These are phyloP conservation scores for Gadus macrocephalus DNA, from an alignment of 2,113 vertebrate genomes.

Conservation along the genomic window DNA sequence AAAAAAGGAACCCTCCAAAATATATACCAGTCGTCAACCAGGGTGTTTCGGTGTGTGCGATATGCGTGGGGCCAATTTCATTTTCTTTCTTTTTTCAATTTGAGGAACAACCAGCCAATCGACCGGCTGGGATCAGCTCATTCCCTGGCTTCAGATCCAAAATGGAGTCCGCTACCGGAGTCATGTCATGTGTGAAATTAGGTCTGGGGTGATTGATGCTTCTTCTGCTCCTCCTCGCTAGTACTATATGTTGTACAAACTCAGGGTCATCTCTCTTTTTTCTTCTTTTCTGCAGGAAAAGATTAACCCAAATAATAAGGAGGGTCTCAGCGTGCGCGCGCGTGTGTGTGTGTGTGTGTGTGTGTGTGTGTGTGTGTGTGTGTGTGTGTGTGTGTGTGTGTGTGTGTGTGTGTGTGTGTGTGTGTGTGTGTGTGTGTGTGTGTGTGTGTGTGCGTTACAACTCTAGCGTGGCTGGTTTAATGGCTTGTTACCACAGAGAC, in stretches of 20 bases:
- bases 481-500: slow-evolving; percentile 11
- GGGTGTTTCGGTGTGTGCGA: no score
- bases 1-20: no score
- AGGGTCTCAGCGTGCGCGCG: not conserved
- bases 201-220: slow-evolving; percentile 35
- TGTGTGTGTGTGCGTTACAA: not conserved
- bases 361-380: not conserved
- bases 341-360: no score
- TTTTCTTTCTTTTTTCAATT: slow-evolving; percentile 1
- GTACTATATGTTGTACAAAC: not conserved
- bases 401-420: no score
- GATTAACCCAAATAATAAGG: slow-evolving; percentile 10
- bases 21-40: no score
- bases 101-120: slow-evolving; percentile 1
- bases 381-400: no score
- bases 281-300: slow-evolving; percentile 31
- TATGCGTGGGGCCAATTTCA: not conserved
- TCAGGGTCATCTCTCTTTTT: not conserved
- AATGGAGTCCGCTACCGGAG: not conserved
- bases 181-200: slow-evolving; percentile 48
- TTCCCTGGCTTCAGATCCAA: slow-evolving; percentile 6
- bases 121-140: rapidly evolving
- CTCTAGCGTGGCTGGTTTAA: not conserved
- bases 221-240: slow-evolving; percentile 1
- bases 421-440: slow-evolving; percentile 9